Percentiles rank a stretch among this genome's conserved stretches.
Evolutionary conservation across 2,797 vertebrate genomes (phyloP).

Genomic region (Phataginus tricuspis): DNA sequence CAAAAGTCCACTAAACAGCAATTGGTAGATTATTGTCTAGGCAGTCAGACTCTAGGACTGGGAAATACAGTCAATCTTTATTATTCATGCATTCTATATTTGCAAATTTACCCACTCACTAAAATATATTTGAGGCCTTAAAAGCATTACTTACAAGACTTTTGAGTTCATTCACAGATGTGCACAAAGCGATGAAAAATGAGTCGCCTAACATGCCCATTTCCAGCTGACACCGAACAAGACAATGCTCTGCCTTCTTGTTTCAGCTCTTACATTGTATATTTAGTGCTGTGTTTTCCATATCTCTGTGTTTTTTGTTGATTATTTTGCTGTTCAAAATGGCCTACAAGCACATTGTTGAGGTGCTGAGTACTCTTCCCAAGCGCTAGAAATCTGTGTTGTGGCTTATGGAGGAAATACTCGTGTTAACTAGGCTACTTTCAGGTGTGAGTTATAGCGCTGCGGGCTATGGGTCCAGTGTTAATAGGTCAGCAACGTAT

Average conservation of each 20-base stretch:
- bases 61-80: not conserved
- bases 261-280: not conserved
- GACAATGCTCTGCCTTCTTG: not conserved
- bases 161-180: not conserved
- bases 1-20: not conserved
- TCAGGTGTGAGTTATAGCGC: not conserved
- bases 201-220: not conserved
- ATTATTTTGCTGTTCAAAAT: not conserved
- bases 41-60: not conserved
- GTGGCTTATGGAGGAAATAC: not conserved
- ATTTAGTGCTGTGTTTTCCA: not conserved
- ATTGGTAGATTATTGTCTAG: not conserved
- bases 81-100: not conserved
- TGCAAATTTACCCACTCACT: not conserved
- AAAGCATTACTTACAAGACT: not conserved
- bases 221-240: not conserved
- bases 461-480: not conserved
- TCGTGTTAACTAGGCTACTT: not conserved
- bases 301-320: not conserved
- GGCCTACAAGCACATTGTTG: not conserved
- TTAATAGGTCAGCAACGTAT: not conserved
- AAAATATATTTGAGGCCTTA: not conserved
- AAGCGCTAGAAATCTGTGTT: not conserved
- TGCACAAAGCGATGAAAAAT: not conserved
- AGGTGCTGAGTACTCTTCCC: not conserved